Evolutionary conservation across 64 coral and sea anemone species (phyloP).

Genomic region (Pocillopora verrucosa): DNA sequence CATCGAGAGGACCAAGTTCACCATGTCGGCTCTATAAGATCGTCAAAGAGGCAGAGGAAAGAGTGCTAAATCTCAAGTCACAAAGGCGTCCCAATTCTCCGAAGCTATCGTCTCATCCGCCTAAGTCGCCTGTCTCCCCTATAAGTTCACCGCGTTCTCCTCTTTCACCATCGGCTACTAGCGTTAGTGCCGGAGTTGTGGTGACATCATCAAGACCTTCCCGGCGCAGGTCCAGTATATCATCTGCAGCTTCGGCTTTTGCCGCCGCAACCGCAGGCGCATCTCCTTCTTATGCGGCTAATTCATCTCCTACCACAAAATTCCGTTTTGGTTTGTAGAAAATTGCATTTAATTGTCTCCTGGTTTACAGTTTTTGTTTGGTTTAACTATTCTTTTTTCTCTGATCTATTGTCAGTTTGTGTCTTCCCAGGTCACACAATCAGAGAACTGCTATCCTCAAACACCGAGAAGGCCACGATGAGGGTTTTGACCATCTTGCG

Average conservation of each 20-base stretch:
- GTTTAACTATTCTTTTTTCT: neutral
- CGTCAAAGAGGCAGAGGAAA: conserved; percentile 80
- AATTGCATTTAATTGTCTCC: neutral
- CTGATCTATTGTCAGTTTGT: neutral
- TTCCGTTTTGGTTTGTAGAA: conserved; percentile 89
- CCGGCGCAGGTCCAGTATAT: conserved; percentile 88
- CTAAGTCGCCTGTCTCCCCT: conserved; percentile 64
- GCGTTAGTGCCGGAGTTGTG: conserved; percentile 82
- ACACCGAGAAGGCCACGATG: conserved; percentile 80
- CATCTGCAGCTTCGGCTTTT: conserved; percentile 93
- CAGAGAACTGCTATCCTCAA: conserved; percentile 74
- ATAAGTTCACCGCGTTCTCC: conserved; percentile 80
- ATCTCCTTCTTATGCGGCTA: conserved; percentile 69
- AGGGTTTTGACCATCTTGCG: conserved; percentile 86
- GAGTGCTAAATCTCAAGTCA: conserved; percentile 38
- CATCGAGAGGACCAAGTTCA: conserved; percentile 41
- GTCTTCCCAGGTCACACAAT: conserved; percentile 63
- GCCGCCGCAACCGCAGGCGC: conserved; percentile 96
- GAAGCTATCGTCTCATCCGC: neutral
- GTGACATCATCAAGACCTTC: conserved; percentile 92
- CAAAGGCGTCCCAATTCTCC: conserved; percentile 67
- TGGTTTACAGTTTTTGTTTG: neutral
- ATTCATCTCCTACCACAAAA: conserved; percentile 55
- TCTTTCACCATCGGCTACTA: conserved; percentile 66
- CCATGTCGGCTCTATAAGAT: conserved; percentile 66